Evolutionary conservation across 2,113 vertebrate genomes (phyloP), one percentile per base, ranked within the genome.

Genomic region (Pelmatolapia mariae): DNA sequence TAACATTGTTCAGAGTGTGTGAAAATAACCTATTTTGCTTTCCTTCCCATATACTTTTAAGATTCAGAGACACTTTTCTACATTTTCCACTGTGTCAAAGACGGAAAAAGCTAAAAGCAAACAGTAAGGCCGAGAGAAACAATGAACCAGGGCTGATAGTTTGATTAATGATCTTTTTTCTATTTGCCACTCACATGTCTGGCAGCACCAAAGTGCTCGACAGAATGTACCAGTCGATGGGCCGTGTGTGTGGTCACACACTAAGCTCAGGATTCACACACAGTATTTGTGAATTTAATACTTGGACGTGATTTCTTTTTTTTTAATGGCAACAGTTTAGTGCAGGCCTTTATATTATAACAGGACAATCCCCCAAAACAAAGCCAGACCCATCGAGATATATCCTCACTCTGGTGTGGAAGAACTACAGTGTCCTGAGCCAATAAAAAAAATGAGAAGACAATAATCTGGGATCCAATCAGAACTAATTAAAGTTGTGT

Each of bases 131-230:
- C 0, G 26, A 83, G 36, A 61, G 16, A 78, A 84, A 90, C 85
- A 84, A 90, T 57, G 81, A 85, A 29, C 18, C 12, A 71, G 73
- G 3, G 80, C 76, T 61, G 89, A 90, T 81, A 76, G 71, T 80
- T 93, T 93, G 91, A 94, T 91, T 90, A 82, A 93, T 93, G 86
- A 83, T 81, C 24, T 33, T 47, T 83, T 87, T 89, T 81, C 50
- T 78, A 22, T 86, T 82, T 73, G 86, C 82, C 87, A 91, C 81
- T 90, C 89, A 59, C 4, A 66, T 71, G 59, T 84, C 84, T 91
- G 87, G 91, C 83, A 84, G 47, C 43, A 24, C 26, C 29, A n/a
- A 16, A 50, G 10, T 10, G 43, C 86, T 89, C 84, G 80, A 80
- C 5, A n/a, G 31, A 53, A 73, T 31, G 79, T 18, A 11, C 11